Conservation (phyloP, 2,888 invertebrate genomes). For the Agrochola lychnidis region DNA sequence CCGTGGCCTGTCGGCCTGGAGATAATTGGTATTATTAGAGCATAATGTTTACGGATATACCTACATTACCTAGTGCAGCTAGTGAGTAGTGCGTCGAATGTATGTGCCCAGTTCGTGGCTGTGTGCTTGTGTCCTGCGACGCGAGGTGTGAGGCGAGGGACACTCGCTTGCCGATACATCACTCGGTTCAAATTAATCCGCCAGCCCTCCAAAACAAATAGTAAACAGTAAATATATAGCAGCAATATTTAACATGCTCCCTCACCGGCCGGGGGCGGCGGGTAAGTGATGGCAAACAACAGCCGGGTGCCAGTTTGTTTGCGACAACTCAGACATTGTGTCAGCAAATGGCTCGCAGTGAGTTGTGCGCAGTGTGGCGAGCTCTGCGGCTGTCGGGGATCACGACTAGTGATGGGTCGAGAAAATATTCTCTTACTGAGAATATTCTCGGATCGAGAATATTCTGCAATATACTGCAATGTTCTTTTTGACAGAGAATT, state of each 20-base stretch:
- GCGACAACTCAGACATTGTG: slow-evolving; percentile 15
- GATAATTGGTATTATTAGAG: too few relatives aligned
- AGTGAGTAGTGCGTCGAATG: too few relatives aligned
- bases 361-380: not conserved
- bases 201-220: slow-evolving; percentile 47
- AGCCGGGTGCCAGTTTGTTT: slow-evolving; percentile 28
- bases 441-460: too few relatives aligned
- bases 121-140: not conserved
- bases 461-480: too few relatives aligned
- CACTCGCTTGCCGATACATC: slow-evolving; percentile 44
- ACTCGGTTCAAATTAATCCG: slow-evolving; percentile 58
- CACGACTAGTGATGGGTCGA: too few relatives aligned
- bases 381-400: not conserved
- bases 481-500: too few relatives aligned
- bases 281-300: slow-evolving; percentile 51
- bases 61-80: too few relatives aligned
- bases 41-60: too few relatives aligned
- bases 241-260: slow-evolving; percentile 42
- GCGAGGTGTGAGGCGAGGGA: too few relatives aligned
- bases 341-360: slow-evolving; percentile 21
- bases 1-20: too few relatives aligned
- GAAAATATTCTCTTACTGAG: too few relatives aligned
- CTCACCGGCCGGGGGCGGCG: slow-evolving; percentile 13
- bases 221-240: slow-evolving; percentile 55
- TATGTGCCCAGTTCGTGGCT: too few relatives aligned